Conservation (phyloP, 2,797 vertebrate genomes). For the Orestias chungarensis region DNA sequence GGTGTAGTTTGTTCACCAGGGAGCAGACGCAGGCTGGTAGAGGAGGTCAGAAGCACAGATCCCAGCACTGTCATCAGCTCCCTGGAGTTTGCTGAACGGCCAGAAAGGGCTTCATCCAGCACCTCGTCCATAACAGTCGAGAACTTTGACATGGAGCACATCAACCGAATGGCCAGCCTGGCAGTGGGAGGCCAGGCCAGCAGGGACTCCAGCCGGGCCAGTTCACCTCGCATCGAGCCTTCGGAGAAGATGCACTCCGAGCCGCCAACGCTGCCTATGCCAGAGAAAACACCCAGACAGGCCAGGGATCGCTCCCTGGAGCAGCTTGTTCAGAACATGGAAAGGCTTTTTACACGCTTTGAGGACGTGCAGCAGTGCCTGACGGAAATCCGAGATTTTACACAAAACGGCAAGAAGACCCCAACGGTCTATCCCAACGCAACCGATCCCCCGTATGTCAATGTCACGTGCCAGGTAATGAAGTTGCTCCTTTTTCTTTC, state of each 20-base stretch:
- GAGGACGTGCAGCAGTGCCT: slow-evolving; percentile 84
- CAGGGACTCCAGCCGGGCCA: slow-evolving; percentile 77
- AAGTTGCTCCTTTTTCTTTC: not conserved
- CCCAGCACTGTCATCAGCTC: slow-evolving; percentile 80
- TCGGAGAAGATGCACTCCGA: slow-evolving; percentile 57
- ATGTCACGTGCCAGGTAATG: slow-evolving; percentile 91
- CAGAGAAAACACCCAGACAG: slow-evolving; percentile 10
- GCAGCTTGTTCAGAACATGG: slow-evolving; percentile 81
- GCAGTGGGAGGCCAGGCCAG: slow-evolving; percentile 66
- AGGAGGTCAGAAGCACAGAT: slow-evolving; percentile 84
- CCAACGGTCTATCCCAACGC: slow-evolving; percentile 79
- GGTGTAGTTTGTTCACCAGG: slow-evolving; percentile 72
- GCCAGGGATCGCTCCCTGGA: slow-evolving; percentile 48
- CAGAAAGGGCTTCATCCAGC: slow-evolving; percentile 75
- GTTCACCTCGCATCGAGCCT: slow-evolving; percentile 73
- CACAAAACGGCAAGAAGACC: slow-evolving; percentile 80
- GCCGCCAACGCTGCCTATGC: slow-evolving; percentile 53
- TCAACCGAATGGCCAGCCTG: slow-evolving; percentile 61
- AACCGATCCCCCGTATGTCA: slow-evolving; percentile 85
- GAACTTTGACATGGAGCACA: slow-evolving; percentile 76
- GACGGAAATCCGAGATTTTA: slow-evolving; percentile 82
- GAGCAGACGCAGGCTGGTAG: slow-evolving; percentile 81
- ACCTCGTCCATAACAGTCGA: slow-evolving; percentile 75
- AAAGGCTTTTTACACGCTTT: slow-evolving; percentile 82
- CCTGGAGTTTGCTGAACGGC: slow-evolving; percentile 80